Evolutionary conservation across 1,140 invertebrate genomes (phyloP), one percentile per base, ranked within the genome.

Genomic region (Bombus waltoni): DNA sequence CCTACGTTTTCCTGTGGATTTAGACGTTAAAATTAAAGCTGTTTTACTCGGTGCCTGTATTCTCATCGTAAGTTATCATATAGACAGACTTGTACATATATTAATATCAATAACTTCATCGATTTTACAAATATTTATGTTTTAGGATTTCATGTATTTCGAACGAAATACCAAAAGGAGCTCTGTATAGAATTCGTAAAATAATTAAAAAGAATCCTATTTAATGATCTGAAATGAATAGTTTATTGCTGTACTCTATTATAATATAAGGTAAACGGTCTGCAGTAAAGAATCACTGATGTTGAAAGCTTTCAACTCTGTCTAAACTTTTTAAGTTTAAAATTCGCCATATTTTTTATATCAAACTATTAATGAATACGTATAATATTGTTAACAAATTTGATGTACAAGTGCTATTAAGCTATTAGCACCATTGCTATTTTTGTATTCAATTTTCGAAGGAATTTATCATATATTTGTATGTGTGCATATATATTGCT

Each of bases 11-110:
- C 98, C 98, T 3, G 95, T 97, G 91, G 97, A 98, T 93, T 94
- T 98, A 83, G 97, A 98, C 91, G 97, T 98, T 15, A 96, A 97
- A 89, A 97, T 98, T 93, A 98, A 98, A 93, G 97, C 98, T 2
- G 96, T 97, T 11, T 94, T 98, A 82, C 93, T 98, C 5, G 98
- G 97, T 47, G 97, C 97, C 18, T 96, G 96, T 89, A 96, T 97
- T 91, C 93, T 97, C n/a, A 97, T 97, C 92, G 97, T 97, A 95
- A 96, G 97, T 75, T 47, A 32, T 59, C 32, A 28, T 25, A 59
- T 11, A 35, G 6, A 35, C 1, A 62, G 5, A 47, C 38, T 73
- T 10, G 6, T 18, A 18, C 3, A 18, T 10, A 44, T 68, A 65
- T 35, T 68, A 47, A 32, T 5, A 65, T 15, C 6, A 9, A 53